Base-by-base conservation (phyloP, 2,113 vertebrate species). In the Paramisgurnus dabryanus region DNA sequence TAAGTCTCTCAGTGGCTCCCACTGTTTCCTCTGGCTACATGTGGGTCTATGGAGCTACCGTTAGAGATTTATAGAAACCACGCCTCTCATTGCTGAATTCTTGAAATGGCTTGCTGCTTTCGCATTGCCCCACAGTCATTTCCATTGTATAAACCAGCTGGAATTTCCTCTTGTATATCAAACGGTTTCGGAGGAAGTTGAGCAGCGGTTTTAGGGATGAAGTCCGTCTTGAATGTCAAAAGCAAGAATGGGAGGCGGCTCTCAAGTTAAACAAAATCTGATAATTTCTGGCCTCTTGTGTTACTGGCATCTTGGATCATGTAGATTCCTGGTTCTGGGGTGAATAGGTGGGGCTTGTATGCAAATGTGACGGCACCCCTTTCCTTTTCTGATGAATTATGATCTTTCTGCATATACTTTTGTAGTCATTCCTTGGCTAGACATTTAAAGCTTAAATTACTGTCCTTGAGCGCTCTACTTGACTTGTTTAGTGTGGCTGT, bases 151-250 rank as follows among this genome's bases (percentile, higher is more conserved):
- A 83, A 85, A 71, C 55, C 18, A 43, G 50, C 55, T 84, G 86
- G 85, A 88, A 88, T 89, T 85, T 87, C 85, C 84, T 87, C 61
- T 81, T 86, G 79, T 72, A 68, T 78, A 71, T 85, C 65, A 80
- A 86, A 85, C 80, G 81, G 53, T 82, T 86, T 84, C 82, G 67
- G 58, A 80, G 66, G 81, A 85, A 76, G 76, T 69, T 60, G 27
- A 61, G 41, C 65, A 58, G 41, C 67, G 49, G 55, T 57, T 74
- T 34, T 45, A n/a, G 58, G 72, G 60, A 15, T 76, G 76, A 76
- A 78, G 83, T 76, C 71, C 63, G 34, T 13, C 18, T 55, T 45
- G 43, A 10, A 41, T 76, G 75, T 78, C 75, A 81, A 50, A 84
- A 55, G 55, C 75, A 77, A 11, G 15, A 61, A 63, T 76, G 63